Evolutionary conservation across 2,113 vertebrate genomes (phyloP).

Genomic region (Malurus alboscapulatus): DNA sequence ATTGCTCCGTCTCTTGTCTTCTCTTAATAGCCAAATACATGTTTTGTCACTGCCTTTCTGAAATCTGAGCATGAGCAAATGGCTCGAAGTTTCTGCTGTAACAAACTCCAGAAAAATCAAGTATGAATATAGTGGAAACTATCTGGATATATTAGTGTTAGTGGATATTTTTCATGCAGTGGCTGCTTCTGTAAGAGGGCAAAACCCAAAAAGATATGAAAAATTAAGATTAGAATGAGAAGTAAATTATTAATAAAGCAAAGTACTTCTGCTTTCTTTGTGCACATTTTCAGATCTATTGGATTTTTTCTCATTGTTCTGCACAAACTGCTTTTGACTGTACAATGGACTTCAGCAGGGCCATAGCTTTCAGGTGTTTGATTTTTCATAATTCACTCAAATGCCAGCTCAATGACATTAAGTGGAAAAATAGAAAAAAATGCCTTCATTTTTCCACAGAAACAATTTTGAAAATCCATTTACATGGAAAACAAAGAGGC

Average conservation of each 20-base stretch:
- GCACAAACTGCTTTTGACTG: constrained; percentile 59
- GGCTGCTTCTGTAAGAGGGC: background rate
- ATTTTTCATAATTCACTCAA: constrained; percentile 69
- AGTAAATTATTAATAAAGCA: constrained; percentile 61
- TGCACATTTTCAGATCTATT: constrained; percentile 43
- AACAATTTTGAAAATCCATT: constrained; percentile 71
- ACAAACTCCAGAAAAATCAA: background rate
- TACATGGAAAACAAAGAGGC: constrained; percentile 67
- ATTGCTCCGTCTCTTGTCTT: background rate
- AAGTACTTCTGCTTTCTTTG: constrained; percentile 34
- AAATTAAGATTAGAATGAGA: constrained; percentile 61
- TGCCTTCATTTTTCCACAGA: constrained; percentile 51
- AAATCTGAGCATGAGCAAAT: background rate
- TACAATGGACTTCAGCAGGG: constrained; percentile 44
- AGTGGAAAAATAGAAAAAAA: constrained; percentile 67
- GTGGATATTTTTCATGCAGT: constrained; percentile 20
- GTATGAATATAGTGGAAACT: background rate
- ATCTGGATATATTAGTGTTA: background rate
- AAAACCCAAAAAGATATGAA: constrained; percentile 21
- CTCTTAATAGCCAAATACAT: background rate
- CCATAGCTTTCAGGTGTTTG: constrained; percentile 48
- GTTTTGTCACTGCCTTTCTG: background rate
- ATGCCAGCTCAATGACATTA: constrained; percentile 62
- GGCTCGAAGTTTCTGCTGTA: background rate
- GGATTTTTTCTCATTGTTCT: constrained; percentile 60